These are phyloP conservation scores for Lucilia sericata DNA, from an alignment of 1,140 invertebrate species.

Conservation along the genomic window DNA sequence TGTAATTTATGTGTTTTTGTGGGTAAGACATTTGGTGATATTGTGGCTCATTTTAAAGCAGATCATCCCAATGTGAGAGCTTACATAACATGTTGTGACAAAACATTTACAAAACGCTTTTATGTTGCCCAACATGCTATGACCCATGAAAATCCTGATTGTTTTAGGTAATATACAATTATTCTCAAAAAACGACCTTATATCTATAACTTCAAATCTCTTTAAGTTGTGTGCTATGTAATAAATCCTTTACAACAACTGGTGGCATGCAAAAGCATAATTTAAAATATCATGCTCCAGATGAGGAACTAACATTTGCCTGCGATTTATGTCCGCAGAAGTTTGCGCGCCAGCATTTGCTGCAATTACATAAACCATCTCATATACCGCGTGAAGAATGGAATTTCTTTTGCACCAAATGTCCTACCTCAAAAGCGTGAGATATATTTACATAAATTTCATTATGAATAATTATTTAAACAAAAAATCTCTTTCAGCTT, in stretches of 20 bases:
- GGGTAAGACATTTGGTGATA: slow-evolving; percentile 61
- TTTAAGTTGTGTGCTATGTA: slow-evolving; percentile 58
- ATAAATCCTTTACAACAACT: slow-evolving; percentile 60
- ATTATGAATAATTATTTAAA: neutral
- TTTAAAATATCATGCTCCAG: slow-evolving; percentile 61
- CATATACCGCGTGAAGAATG: slow-evolving; percentile 61
- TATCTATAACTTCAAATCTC: neutral
- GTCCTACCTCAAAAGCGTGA: slow-evolving; percentile 61
- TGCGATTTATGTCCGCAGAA: slow-evolving; percentile 63
- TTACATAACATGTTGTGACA: slow-evolving; percentile 61
- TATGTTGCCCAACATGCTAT: slow-evolving; percentile 62
- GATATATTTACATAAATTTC: slow-evolving; percentile 17
- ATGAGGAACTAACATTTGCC: slow-evolving; percentile 59
- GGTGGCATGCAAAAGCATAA: slow-evolving; percentile 60
- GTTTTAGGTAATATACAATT: slow-evolving; percentile 60
- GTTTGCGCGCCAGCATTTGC: slow-evolving; percentile 58
- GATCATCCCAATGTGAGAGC: slow-evolving; percentile 56
- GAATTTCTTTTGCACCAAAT: slow-evolving; percentile 59
- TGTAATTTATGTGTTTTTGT: slow-evolving; percentile 63
- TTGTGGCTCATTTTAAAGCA: slow-evolving; percentile 60
- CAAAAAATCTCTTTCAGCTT: slow-evolving; percentile 52
- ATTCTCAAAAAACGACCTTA: too few species aligned
- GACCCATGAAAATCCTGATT: slow-evolving; percentile 62
- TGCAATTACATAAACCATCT: slow-evolving; percentile 61
- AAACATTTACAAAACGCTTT: slow-evolving; percentile 61